phyloP scores from a whole-genome alignment of 2,797 vertebrate species.

The Galaxias olidus region DNA sequence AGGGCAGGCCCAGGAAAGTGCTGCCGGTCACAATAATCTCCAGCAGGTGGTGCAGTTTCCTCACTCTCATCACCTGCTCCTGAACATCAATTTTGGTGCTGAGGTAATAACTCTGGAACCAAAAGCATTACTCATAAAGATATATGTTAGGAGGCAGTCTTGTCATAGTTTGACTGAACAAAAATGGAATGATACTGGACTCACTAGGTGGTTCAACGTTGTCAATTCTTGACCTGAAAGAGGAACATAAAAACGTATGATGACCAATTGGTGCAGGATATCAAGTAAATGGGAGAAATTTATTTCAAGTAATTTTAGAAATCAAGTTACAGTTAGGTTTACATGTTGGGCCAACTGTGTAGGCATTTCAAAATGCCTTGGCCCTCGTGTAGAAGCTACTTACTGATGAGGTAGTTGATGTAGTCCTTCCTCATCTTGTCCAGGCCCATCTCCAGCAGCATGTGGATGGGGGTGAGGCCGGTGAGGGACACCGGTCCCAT shows the following conservation, averaged over 20 bases:
- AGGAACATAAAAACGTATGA: constrained; percentile 11
- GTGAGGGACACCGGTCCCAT: constrained; percentile 80
- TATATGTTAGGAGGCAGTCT: background rate
- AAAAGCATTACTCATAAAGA: constrained; percentile 2
- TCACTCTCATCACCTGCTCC: constrained; percentile 86
- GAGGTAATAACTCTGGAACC: constrained; percentile 84
- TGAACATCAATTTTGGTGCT: constrained; percentile 83
- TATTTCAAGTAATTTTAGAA: too few species aligned
- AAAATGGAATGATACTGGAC: constrained; percentile 24
- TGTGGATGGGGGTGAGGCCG: constrained; percentile 81
- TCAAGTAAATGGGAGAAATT: background rate
- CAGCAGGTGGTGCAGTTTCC: constrained; percentile 94
- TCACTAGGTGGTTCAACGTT: constrained; percentile 90
- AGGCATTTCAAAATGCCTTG: too few species aligned
- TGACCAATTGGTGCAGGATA: background rate
- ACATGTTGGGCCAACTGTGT: too few species aligned
- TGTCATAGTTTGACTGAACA: background rate
- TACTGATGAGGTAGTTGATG: constrained; percentile 92
- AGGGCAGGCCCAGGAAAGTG: constrained; percentile 85
- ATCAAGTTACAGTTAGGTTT: too few species aligned
- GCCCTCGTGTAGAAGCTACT: constrained; percentile 11
- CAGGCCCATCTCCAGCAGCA: constrained; percentile 94
- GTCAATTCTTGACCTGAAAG: constrained; percentile 87
- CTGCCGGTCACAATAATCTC: constrained; percentile 88
- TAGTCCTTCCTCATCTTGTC: constrained; percentile 98